Base-by-base conservation (phyloP, 2,888 invertebrate genomes). In the Melanophora roralis region DNA sequence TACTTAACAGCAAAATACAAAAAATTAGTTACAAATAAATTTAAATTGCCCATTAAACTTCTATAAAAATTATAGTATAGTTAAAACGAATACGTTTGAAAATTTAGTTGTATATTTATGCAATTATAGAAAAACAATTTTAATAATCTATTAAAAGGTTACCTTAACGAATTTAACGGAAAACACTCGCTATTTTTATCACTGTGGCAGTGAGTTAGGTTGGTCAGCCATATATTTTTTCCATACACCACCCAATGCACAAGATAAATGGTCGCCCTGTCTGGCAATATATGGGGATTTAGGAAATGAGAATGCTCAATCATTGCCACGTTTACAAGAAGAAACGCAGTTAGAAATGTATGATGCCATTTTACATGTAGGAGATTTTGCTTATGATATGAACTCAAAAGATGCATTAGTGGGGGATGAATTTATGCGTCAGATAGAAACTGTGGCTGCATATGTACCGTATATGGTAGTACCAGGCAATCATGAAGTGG, bases 321-420 rank as follows among this genome's bases (percentile, higher is more conserved):
- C 98, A 0, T 91, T 98, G 68, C 92, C 94, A 0, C 92, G 95
- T 81, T 90, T 99, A 7, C 97, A 97, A 90, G 92, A 95, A 84
- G 97, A 98, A 86, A 93, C 95, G 0, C 94, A 97, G 86, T 91
- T 92, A 49, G 94, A 93, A 9, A 89, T 93, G 87, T 97, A 96
- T 89, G 97, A 98, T 91, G 93, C 95, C 71, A 93, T 97, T 68
- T 92, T 98, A 67, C 98, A 98, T 91, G 96, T 97, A 47, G 97
- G 97, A 0, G 98, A 98, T 91, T 97, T 98, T 91, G 98, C 97
- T 0, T 98, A 98, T 90, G 96, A 98, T 89, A 95, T 98, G 96
- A 91, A 96, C 89, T 91, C 93, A 84, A 92, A 96, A 83, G 92
- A 97, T 86, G 97, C 94, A 0, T 89, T 91, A 73, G 94, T 96